A percentile compares a stretch with the other conserved stretches of the same genome.
These are phyloP conservation scores for Gymnoscelis rufifasciata DNA, from an alignment of 2,888 invertebrate species.

Conservation along the genomic window DNA sequence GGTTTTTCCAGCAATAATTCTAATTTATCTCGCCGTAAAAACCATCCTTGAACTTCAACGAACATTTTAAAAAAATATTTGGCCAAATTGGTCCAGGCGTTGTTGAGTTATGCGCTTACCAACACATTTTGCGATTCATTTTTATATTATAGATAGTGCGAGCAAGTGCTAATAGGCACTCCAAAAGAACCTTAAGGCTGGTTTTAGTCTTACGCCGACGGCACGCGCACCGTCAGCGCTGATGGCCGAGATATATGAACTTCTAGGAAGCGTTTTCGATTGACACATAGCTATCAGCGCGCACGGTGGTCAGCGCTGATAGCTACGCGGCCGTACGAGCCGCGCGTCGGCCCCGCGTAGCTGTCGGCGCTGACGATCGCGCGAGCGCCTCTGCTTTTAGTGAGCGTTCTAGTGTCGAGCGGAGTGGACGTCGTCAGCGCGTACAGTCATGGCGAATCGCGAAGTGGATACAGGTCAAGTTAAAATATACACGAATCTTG, in stretches of 20 bases:
- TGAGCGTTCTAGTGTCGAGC: constrained; percentile 28
- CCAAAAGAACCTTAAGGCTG: too few relatives aligned
- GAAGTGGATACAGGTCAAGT: background rate
- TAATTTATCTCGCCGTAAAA: too few relatives aligned
- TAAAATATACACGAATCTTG: background rate
- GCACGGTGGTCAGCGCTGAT: constrained; percentile 25
- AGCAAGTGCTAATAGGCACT: too few relatives aligned
- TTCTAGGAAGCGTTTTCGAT: constrained; percentile 11
- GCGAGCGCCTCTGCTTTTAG: constrained; percentile 26
- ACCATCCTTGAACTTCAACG: too few relatives aligned
- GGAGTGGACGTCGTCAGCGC: constrained; percentile 26
- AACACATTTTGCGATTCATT: too few relatives aligned
- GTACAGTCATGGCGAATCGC: constrained; percentile 8
- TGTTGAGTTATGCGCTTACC: too few relatives aligned
- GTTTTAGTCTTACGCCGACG: too few relatives aligned
- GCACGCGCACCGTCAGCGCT: too few relatives aligned
- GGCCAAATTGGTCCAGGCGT: too few relatives aligned
- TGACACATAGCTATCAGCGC: constrained; percentile 23
- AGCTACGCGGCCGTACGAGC: constrained; percentile 23
- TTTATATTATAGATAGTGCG: too few relatives aligned
- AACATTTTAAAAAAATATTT: too few relatives aligned
- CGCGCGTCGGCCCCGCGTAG: constrained; percentile 23
- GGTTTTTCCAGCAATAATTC: too few relatives aligned
- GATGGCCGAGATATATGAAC: constrained; percentile 20
- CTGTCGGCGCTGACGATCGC: constrained; percentile 24